phyloP scores from a whole-genome alignment of 2,888 invertebrate genomes.

The Pomacea canaliculata region DNA sequence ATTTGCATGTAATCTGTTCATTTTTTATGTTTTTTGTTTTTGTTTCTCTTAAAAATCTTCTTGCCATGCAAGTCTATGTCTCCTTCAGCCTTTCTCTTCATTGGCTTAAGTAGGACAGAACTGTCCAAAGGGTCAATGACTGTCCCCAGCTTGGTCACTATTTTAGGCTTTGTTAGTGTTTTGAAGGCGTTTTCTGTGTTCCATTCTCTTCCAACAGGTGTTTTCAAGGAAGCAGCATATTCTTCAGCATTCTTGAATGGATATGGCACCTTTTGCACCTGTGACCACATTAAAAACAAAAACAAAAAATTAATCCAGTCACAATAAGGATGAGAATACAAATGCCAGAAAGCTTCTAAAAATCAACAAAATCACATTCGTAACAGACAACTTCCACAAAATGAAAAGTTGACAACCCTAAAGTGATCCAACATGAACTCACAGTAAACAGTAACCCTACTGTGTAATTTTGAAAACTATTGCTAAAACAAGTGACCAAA shows the following conservation, averaged over 20 bases:
- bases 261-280: slow-evolving; percentile 7
- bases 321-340: not conserved
- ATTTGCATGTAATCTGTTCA: too few relatives aligned
- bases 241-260: slow-evolving; percentile 9
- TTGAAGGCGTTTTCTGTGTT: slow-evolving; percentile 7
- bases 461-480: too few relatives aligned
- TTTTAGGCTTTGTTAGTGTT: slow-evolving; percentile 9
- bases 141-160: slow-evolving; percentile 4
- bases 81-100: slow-evolving; percentile 5
- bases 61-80: slow-evolving; percentile 1
- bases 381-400: too few relatives aligned
- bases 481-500: too few relatives aligned
- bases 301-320: not conserved
- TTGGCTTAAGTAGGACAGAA: slow-evolving; percentile 5
- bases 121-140: slow-evolving; percentile 12
- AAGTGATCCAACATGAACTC: too few relatives aligned
- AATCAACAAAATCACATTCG: too few relatives aligned
- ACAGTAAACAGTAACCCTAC: too few relatives aligned
- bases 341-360: too few relatives aligned
- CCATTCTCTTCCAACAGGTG: slow-evolving; percentile 7
- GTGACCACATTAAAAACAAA: not conserved
- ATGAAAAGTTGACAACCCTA: too few relatives aligned
- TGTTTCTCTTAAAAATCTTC: not conserved
- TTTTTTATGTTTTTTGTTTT: too few relatives aligned
- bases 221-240: slow-evolving; percentile 4